These are phyloP conservation scores for Amiota minor DNA, from an alignment of 2,888 invertebrate genomes.

Conservation along the genomic window DNA sequence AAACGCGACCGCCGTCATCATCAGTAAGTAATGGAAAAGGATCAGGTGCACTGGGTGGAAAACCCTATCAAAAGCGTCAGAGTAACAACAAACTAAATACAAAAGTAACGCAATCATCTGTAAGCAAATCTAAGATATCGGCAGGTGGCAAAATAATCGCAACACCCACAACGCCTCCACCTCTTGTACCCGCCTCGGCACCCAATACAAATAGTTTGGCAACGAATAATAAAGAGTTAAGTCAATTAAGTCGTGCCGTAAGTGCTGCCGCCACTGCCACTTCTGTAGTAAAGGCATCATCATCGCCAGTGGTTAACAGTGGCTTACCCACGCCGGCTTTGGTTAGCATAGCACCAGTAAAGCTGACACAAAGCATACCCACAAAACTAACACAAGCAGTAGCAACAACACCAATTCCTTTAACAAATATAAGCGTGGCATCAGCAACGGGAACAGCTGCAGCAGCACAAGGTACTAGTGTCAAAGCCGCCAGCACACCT, in stretches of 20 bases:
- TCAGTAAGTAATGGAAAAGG: constrained; percentile 39
- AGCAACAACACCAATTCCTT: constrained; percentile 39
- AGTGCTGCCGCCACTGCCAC: constrained; percentile 28
- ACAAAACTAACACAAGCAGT: constrained; percentile 33
- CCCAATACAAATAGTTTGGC: constrained; percentile 19
- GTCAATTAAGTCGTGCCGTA: constrained; percentile 47
- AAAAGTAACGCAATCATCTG: constrained; percentile 33
- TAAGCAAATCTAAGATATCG: constrained; percentile 53
- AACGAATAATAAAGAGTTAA: constrained; percentile 52
- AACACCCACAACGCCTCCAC: constrained; percentile 68
- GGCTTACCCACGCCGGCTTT: constrained; percentile 63
- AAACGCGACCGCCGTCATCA: constrained; percentile 50
- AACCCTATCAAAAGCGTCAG: constrained; percentile 25
- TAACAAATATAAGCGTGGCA: constrained; percentile 40
- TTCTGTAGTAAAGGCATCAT: no score
- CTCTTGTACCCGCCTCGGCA: constrained; percentile 61
- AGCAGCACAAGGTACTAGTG: constrained; percentile 16
- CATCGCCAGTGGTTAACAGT: neutral
- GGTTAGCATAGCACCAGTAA: constrained; percentile 64
- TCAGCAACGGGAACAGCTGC: constrained; percentile 36
- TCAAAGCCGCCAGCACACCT: constrained; percentile 18
- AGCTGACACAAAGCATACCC: constrained; percentile 44
- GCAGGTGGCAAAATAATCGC: constrained; percentile 60
- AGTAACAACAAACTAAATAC: neutral
- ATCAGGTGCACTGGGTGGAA: constrained; percentile 34